Percentiles rank a stretch among this genome's conserved stretches.
Conservation (phyloP, 2,888 invertebrate genomes). For the Slavum lentiscoides region DNA sequence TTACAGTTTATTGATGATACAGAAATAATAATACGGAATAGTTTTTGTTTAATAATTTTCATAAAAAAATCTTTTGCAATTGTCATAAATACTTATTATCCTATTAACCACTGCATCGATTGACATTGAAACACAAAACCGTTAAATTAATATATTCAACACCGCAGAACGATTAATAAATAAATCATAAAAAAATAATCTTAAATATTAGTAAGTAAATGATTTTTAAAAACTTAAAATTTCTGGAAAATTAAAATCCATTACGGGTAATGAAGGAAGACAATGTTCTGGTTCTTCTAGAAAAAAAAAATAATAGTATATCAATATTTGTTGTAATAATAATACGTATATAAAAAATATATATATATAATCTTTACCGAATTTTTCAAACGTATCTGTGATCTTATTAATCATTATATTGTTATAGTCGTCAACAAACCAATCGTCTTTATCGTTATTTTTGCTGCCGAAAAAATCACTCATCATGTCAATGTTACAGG, state of each 20-base stretch:
- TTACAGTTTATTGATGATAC: background rate
- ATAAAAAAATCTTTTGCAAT: background rate
- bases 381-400: slow-evolving; percentile 25
- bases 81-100: background rate
- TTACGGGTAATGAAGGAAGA: slow-evolving; percentile 13
- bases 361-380: slow-evolving; percentile 15
- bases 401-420: slow-evolving; percentile 28
- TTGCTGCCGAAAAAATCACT: slow-evolving; percentile 25
- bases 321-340: background rate
- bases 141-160: background rate
- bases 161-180: too few species aligned
- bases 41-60: background rate
- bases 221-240: background rate
- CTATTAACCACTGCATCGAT: background rate
- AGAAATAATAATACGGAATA: background rate
- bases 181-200: background rate
- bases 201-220: background rate
- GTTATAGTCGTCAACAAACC: slow-evolving; percentile 41
- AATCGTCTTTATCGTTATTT: slow-evolving; percentile 29
- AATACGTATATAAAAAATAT: background rate
- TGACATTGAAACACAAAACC: background rate
- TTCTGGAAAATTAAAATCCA: slow-evolving; percentile 29
- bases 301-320: background rate
- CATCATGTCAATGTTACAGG: slow-evolving; percentile 40
- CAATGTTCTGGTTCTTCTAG: slow-evolving; percentile 1